Evolutionary conservation across 2,113 vertebrate genomes (phyloP), one percentile per base, ranked within the genome.

Genomic region (Alces alces): DNA sequence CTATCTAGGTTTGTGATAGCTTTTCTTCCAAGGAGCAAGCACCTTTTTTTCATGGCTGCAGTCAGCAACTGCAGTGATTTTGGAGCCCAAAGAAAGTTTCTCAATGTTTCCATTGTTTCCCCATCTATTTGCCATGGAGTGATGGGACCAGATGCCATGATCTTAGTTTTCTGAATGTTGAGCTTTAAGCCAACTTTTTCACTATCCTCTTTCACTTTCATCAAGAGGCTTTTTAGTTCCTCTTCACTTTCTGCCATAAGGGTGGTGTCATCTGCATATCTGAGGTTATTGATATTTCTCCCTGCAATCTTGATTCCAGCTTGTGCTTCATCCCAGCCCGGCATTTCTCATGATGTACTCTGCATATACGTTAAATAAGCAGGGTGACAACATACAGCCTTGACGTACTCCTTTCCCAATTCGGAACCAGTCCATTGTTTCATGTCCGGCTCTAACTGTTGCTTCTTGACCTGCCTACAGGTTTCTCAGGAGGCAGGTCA

Each of bases 41-140:
- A 36, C 4, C 17, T 36, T 70, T 36, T 70, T 70, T 70, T 70
- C 64, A 70, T 36, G n/a, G n/a, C 64, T 36, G 9, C n/a, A 23
- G n/a, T 70, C n/a, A 70, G 9, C n/a, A 70, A 12, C n/a, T 36
- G 64, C 9, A 70, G 17, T 70, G 64, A 70, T 70, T 21, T 36
- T 11, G 9, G n/a, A 70, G 64, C 17, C 64, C 64, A 70, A 21
- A 5, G 36, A 70, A 36, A 70, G 17, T 21, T 21, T 70, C 64
- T 70, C 64, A 5, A 21, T 70, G n/a, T 66, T 66, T 66, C 33
- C n/a, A 70, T 1, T 70, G 9, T 70, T 36, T 70, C 17, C 19
- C 9, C n/a, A 21, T 70, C 9, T 70, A 23, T 70, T 70, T 36
- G 2, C 64, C 64, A 70, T 0, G 1, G 1, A 23, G n/a, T 70